A percentile compares a stretch with the other conserved stretches of the same genome.
phyloP scores from a whole-genome alignment of 1,140 invertebrate genomes.

The Scaptomyza hsui region DNA sequence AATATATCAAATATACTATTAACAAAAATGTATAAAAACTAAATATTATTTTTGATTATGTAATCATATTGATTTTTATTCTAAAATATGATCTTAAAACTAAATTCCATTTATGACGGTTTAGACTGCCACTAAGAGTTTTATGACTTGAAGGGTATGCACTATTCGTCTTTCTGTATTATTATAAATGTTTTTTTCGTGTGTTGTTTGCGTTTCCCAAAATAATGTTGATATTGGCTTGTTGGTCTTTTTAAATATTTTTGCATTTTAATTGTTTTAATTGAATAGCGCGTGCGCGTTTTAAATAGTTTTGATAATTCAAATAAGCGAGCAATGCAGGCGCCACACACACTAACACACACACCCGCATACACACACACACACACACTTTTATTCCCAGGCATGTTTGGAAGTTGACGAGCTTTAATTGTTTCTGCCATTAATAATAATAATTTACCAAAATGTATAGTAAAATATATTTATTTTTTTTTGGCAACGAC shows the following conservation, averaged over 20 bases:
- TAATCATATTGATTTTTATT: no score
- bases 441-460: constrained; percentile 71
- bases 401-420: constrained; percentile 30
- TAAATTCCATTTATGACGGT: no score
- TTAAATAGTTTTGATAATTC: constrained; percentile 56
- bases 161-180: no score
- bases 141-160: no score
- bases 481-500: constrained; percentile 39
- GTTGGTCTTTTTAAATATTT: constrained; percentile 23
- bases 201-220: no score
- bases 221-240: no score
- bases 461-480: constrained; percentile 30
- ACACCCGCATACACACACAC: constrained; percentile 21
- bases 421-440: constrained; percentile 70
- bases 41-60: no score
- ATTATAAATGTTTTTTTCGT: no score
- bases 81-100: no score
- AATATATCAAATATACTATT: no score
- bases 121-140: no score
- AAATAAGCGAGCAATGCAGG: constrained; percentile 17
- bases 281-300: constrained; percentile 55
- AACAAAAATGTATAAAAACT: no score
- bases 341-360: constrained; percentile 16
- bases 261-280: constrained; percentile 57
- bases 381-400: neutral